Evolutionary conservation across 2,113 vertebrate genomes (phyloP).

Genomic region (Anolis sagrei): DNA sequence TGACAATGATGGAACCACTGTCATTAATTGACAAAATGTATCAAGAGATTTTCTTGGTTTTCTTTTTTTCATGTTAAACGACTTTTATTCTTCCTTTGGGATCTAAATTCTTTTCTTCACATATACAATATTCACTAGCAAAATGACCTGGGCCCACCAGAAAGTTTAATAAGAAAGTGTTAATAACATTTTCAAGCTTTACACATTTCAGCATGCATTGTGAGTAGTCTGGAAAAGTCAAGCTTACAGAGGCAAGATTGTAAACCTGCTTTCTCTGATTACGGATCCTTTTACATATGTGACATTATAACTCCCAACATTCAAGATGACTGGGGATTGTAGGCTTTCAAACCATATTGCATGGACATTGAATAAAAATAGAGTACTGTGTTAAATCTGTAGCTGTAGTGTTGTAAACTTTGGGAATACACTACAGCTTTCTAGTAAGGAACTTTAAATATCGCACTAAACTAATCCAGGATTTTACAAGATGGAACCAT

Average conservation of each 20-base stretch:
- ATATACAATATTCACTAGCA: not conserved
- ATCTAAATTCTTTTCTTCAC: not conserved
- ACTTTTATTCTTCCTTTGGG: not conserved
- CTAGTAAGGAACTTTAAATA: no score
- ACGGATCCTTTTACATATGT: not conserved
- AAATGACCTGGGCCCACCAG: not conserved
- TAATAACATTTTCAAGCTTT: not conserved
- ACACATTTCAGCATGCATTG: not conserved
- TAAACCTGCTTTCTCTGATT: not conserved
- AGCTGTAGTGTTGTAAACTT: no score
- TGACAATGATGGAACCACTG: not conserved
- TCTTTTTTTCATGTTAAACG: not conserved
- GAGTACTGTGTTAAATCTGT: not conserved
- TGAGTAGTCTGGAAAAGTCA: not conserved
- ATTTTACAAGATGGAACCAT: no score
- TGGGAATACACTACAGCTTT: no score
- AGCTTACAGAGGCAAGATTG: not conserved
- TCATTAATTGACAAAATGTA: slow-evolving; percentile 5
- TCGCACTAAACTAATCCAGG: no score
- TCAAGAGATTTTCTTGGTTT: not conserved
- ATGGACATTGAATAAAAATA: not conserved
- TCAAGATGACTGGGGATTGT: not conserved
- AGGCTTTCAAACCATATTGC: not conserved
- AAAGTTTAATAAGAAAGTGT: not conserved
- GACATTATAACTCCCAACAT: not conserved